phyloP scores from a whole-genome alignment of 2,888 invertebrate genomes.

The Stegophylla sp. region DNA sequence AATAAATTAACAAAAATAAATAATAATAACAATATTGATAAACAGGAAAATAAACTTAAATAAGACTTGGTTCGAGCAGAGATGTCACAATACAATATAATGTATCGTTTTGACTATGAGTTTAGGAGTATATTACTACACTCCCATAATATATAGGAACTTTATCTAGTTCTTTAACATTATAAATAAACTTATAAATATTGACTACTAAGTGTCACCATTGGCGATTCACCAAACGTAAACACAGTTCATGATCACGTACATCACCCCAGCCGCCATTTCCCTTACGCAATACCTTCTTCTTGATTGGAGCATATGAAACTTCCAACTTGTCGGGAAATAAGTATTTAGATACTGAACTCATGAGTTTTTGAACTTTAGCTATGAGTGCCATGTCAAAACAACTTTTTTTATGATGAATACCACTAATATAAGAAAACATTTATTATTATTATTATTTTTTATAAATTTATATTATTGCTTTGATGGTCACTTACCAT shows the following conservation, averaged over 20 bases:
- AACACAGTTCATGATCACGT: conserved; percentile 74
- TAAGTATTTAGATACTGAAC: conserved; percentile 74
- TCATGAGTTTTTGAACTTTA: conserved; percentile 81
- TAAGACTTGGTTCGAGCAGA: conserved; percentile 13
- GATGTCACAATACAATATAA: background rate
- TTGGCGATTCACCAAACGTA: conserved; percentile 62
- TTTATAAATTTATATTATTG: background rate
- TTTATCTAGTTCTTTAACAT: conserved; percentile 25
- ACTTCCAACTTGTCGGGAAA: conserved; percentile 75
- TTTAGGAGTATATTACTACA: conserved; percentile 17
- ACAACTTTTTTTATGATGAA: conserved; percentile 94
- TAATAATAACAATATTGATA: background rate
- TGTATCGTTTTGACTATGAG: background rate
- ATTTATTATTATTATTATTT: conserved; percentile 11
- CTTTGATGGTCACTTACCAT: conserved; percentile 73
- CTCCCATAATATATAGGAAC: conserved; percentile 42
- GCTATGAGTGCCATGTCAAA: conserved; percentile 84
- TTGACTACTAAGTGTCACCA: conserved; percentile 19
- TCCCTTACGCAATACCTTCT: conserved; percentile 79
- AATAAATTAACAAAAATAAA: conserved; percentile 21
- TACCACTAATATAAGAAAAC: conserved; percentile 74
- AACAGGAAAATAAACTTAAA: conserved; percentile 21
- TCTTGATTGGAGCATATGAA: conserved; percentile 73
- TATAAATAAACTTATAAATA: background rate
- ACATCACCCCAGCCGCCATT: conserved; percentile 98